phyloP scores from a whole-genome alignment of 2,113 vertebrate genomes.

The Taxidea taxus region DNA sequence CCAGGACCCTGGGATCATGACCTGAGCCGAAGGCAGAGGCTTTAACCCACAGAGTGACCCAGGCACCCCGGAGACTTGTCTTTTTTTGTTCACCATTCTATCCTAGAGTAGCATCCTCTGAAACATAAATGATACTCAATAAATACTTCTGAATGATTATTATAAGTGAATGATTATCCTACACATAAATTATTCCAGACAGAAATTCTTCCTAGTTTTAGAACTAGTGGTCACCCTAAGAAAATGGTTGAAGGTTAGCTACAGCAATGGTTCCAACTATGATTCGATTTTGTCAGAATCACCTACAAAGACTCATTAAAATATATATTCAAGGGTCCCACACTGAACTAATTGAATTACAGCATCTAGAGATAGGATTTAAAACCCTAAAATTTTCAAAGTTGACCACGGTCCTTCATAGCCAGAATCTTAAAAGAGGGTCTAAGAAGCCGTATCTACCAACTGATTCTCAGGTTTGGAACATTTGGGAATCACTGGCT shows the following conservation, averaged over 20 bases:
- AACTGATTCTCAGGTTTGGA: background rate
- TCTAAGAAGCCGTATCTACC: background rate
- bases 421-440: background rate
- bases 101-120: background rate
- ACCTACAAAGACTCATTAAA: background rate
- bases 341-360: background rate
- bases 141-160: slow-evolving; percentile 22
- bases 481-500: background rate
- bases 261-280: background rate
- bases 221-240: background rate
- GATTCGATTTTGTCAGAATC: background rate
- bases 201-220: background rate
- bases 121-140: background rate
- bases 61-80: no score
- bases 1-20: no score
- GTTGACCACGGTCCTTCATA: background rate
- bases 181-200: background rate
- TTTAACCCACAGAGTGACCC: no score
- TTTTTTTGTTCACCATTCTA: background rate
- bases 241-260: background rate
- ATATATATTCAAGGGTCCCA: background rate
- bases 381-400: background rate
- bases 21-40: no score
- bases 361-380: background rate
- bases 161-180: background rate